A percentile compares a stretch with the other conserved stretches of the same genome.
These are phyloP conservation scores for Bombus picipes DNA, from an alignment of 1,140 invertebrate species.

Conservation along the genomic window DNA sequence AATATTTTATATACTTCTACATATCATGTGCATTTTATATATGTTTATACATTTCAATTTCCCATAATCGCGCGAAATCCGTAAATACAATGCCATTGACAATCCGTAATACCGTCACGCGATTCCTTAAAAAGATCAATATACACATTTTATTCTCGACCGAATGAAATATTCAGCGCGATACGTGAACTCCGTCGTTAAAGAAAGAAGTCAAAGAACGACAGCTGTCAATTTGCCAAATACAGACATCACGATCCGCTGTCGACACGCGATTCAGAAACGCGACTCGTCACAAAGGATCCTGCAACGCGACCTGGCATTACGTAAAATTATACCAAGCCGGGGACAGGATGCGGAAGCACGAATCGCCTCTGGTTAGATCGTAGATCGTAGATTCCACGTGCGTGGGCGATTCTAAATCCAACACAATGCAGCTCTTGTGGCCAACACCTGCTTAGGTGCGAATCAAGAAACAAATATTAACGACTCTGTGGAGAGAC, in stretches of 20 bases:
- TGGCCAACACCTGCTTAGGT: slow-evolving; percentile 62
- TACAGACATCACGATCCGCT: slow-evolving; percentile 24
- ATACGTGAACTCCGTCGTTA: background rate
- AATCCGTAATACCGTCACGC: background rate
- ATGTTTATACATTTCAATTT: background rate
- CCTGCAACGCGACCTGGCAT: slow-evolving; percentile 4
- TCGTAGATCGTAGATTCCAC: slow-evolving; percentile 53
- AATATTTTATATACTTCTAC: too few relatives aligned
- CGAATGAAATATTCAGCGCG: background rate
- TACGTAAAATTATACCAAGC: slow-evolving; percentile 66
- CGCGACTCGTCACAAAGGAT: slow-evolving; percentile 12
- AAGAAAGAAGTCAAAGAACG: background rate
- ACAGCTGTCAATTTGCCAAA: slow-evolving; percentile 34
- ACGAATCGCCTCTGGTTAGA: slow-evolving; percentile 34
- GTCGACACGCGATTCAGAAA: background rate
- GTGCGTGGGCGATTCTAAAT: slow-evolving; percentile 66
- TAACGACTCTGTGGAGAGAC: slow-evolving; percentile 44
- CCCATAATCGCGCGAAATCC: background rate
- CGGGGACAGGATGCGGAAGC: slow-evolving; percentile 51
- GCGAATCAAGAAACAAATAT: slow-evolving; percentile 66
- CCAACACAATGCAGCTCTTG: slow-evolving; percentile 55
- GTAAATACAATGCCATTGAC: background rate
- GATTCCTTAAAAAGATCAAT: background rate
- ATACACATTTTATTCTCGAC: background rate
- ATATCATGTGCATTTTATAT: too few relatives aligned